Evolutionary conservation across 2,797 vertebrate species (phyloP).

Genomic region (Molossus molossus): DNA sequence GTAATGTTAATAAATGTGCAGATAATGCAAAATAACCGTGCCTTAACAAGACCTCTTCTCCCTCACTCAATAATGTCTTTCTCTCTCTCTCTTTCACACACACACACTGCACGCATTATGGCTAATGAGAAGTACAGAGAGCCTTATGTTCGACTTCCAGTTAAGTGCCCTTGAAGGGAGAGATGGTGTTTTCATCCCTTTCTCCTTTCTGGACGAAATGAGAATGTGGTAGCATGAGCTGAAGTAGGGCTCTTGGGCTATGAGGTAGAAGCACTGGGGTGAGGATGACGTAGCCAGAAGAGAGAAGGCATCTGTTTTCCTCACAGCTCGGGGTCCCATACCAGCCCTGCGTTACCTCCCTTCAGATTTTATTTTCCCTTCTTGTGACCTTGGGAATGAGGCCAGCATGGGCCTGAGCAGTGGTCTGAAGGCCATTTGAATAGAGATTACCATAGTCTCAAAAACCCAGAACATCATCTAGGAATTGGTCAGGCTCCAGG

Average conservation of each 20-base stretch:
- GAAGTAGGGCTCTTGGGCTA: neutral
- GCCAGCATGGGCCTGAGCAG: neutral
- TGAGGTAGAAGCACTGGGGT: neutral
- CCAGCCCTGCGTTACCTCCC: neutral
- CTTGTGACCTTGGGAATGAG: neutral
- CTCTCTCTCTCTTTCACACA: neutral
- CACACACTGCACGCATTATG: neutral
- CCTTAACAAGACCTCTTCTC: neutral
- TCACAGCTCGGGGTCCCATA: neutral
- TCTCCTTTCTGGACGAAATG: neutral
- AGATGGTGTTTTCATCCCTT: neutral
- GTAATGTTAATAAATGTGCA: neutral
- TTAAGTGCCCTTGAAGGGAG: neutral
- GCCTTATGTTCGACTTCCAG: neutral
- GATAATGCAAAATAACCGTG: conserved; percentile 3
- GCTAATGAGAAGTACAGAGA: neutral
- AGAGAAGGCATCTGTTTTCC: neutral
- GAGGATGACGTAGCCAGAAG: neutral
- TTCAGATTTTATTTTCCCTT: neutral
- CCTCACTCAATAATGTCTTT: neutral
- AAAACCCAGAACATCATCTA: neutral
- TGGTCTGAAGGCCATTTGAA: neutral
- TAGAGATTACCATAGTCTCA: neutral
- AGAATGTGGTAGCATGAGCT: neutral
- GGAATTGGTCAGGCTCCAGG: neutral